Evolutionary conservation across 2,888 invertebrate genomes (phyloP).

Genomic region (Lacanobia wlatinum): DNA sequence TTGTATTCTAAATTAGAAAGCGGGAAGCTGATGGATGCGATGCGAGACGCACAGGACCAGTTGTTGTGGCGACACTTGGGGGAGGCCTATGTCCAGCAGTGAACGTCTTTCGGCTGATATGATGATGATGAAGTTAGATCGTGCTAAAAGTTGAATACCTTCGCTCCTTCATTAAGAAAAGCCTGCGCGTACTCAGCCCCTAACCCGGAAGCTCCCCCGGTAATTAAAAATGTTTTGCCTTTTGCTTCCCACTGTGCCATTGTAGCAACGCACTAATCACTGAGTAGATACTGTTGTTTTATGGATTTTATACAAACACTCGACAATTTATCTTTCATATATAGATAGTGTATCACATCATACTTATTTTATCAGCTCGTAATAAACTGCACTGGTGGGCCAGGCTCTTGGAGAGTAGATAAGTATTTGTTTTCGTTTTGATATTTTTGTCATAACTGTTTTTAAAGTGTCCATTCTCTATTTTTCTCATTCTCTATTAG

Average conservation of each 20-base stretch:
- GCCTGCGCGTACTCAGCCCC: slow-evolving; percentile 72
- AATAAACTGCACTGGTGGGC: not conserved
- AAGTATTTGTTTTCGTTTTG: slow-evolving; percentile 1
- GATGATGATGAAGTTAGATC: too few species aligned
- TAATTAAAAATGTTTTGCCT: slow-evolving; percentile 74
- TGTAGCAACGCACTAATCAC: not conserved
- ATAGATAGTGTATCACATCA: not conserved
- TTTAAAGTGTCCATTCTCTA: too few species aligned
- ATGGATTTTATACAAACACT: not conserved
- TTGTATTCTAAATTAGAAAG: too few species aligned
- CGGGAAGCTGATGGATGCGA: too few species aligned
- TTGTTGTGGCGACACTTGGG: too few species aligned
- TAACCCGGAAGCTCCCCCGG: slow-evolving; percentile 78
- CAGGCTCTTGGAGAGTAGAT: not conserved
- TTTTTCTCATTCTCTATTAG: too few species aligned
- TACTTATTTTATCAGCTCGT: slow-evolving; percentile 1
- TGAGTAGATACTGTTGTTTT: not conserved
- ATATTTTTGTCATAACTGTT: too few species aligned
- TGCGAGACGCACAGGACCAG: too few species aligned
- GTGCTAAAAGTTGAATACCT: slow-evolving; percentile 63
- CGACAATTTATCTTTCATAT: slow-evolving; percentile 3
- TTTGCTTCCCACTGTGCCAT: slow-evolving; percentile 53
- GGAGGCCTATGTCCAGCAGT: too few species aligned
- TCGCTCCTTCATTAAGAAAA: slow-evolving; percentile 73
- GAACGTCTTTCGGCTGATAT: too few species aligned